These are phyloP conservation scores for Oncorhynchus keta DNA, from an alignment of 2,113 vertebrate genomes.

Conservation along the genomic window DNA sequence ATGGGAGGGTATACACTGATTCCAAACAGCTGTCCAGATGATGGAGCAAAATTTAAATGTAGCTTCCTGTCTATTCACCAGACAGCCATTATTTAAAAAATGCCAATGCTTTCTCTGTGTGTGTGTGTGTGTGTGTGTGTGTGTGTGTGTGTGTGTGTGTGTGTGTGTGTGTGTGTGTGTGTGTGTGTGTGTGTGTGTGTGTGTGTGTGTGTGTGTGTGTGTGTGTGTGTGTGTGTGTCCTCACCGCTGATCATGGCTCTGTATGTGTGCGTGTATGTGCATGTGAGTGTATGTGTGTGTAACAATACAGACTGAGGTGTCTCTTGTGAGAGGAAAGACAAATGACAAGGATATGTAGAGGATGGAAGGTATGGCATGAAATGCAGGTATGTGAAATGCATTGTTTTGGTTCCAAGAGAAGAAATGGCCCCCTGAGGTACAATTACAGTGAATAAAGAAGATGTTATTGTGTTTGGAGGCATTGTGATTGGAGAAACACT, in stretches of 20 bases:
- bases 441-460: slow-evolving; percentile 41
- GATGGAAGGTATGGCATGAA: slow-evolving; percentile 5
- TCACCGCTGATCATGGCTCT: too few relatives aligned
- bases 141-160: too few relatives aligned
- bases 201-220: too few relatives aligned
- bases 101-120: background rate
- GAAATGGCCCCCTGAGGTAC: slow-evolving; percentile 21
- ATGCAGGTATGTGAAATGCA: slow-evolving; percentile 11
- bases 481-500: background rate
- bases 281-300: background rate
- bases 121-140: too few relatives aligned
- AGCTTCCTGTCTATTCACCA: slow-evolving; percentile 22
- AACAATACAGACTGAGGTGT: background rate
- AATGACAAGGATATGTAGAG: background rate
- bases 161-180: too few relatives aligned
- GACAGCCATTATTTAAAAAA: slow-evolving; percentile 24
- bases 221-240: too few relatives aligned
- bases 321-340: background rate
- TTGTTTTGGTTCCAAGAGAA: slow-evolving; percentile 5
- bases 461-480: slow-evolving; percentile 2
- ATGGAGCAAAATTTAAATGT: slow-evolving; percentile 27
- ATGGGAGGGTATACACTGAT: slow-evolving; percentile 31
- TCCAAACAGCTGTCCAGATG: slow-evolving; percentile 31
- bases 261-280: too few relatives aligned
- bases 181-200: too few relatives aligned